phyloP scores from a whole-genome alignment of 92 coral and sea anemone genomes.

The Galaxea fascicularis region DNA sequence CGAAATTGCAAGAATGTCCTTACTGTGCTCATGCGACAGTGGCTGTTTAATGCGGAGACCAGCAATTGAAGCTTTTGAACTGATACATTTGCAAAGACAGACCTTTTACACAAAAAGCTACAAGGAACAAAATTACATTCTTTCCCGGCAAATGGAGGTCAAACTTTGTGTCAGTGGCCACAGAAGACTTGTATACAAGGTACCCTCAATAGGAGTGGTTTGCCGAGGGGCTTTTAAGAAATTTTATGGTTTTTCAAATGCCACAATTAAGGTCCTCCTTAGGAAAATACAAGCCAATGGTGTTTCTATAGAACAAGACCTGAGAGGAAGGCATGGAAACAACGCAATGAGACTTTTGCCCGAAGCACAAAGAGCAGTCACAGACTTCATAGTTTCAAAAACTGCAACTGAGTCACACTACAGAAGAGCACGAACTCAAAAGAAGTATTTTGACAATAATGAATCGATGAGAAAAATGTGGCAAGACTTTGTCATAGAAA shows the following conservation, averaged over 20 bases:
- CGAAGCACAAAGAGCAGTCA: not conserved
- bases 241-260: not conserved
- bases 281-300: not conserved
- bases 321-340: not conserved
- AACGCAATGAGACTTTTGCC: not conserved
- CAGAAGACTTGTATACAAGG: not conserved
- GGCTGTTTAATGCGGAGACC: not conserved
- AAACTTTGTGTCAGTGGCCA: not conserved
- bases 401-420: too few relatives aligned
- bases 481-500: too few relatives aligned
- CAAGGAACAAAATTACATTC: constrained; percentile 4
- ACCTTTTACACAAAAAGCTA: not conserved
- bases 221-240: constrained; percentile 1
- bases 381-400: too few relatives aligned
- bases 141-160: not conserved
- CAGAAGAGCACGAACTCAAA: too few relatives aligned
- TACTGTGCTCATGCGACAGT: not conserved
- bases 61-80: not conserved
- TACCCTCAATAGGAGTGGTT: not conserved
- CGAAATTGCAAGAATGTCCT: not conserved
- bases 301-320: not conserved
- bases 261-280: not conserved
- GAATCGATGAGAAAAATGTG: too few relatives aligned
- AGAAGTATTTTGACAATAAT: too few relatives aligned
- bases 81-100: not conserved